A percentile compares a stretch with the other conserved stretches of the same genome.
Conservation (phyloP, 1,140 invertebrate genomes). For the honey bee (Apis mellifera) region Amel_HAv3.1 CM009937.2:13713501-13714000, state of each 20-base stretch:
- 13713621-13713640: neutral
- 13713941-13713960: neutral
- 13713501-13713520: no score
- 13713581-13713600: no score
- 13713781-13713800: neutral
- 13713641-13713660: neutral
- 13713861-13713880: neutral
- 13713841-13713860: no score
- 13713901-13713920: no score
- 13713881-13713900: neutral
- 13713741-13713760: neutral
- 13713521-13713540: no score
- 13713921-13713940: neutral
- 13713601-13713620: no score
- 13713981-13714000: neutral
- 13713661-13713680: neutral
- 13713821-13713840: neutral
- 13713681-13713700: neutral
- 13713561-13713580: no score
- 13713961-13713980: neutral
- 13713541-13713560: no score
- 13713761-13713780: neutral
- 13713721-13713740: neutral
- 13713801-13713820: neutral
- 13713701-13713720: neutral